These are phyloP conservation scores for Nomada flava DNA, from an alignment of 2,888 invertebrate species.

Conservation along the genomic window DNA sequence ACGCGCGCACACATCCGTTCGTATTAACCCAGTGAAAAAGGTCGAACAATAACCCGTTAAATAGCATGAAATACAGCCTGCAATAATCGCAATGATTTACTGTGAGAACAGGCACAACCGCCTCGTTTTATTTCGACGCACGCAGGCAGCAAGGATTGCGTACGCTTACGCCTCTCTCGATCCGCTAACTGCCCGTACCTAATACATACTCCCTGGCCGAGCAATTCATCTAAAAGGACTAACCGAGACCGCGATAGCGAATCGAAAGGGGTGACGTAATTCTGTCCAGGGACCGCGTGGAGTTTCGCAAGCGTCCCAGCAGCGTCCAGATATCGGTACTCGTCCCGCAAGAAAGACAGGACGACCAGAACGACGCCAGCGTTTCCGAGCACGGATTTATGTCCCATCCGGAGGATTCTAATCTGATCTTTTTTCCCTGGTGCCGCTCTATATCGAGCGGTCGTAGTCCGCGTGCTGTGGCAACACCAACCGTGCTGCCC, in stretches of 20 bases:
- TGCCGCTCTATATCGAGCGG: constrained; percentile 48
- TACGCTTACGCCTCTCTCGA: background rate
- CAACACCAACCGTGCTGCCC: constrained; percentile 35
- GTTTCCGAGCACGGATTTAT: constrained; percentile 55
- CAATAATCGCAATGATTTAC: background rate
- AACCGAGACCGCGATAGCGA: constrained; percentile 35
- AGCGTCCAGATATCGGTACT: background rate
- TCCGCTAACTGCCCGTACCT: background rate
- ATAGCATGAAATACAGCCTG: background rate
- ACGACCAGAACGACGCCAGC: constrained; percentile 25
- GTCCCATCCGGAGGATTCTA: constrained; percentile 50
- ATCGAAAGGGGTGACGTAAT: constrained; percentile 37
- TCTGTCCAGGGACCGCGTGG: background rate
- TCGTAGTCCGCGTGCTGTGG: constrained; percentile 11
- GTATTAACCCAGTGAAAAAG: background rate
- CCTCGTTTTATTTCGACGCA: constrained; percentile 26
- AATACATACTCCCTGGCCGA: too few species aligned
- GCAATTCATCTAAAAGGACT: constrained; percentile 12
- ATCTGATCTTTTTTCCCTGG: constrained; percentile 53
- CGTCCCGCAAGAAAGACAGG: background rate
- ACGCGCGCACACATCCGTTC: too few species aligned
- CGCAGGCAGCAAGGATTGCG: constrained; percentile 5
- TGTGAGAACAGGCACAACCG: background rate
- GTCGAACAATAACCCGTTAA: background rate
- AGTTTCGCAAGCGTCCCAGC: constrained; percentile 1